Conservation (phyloP, 37 sponge, comb jelly and placozoan genomes). For the Oopsacas minuta region DNA sequence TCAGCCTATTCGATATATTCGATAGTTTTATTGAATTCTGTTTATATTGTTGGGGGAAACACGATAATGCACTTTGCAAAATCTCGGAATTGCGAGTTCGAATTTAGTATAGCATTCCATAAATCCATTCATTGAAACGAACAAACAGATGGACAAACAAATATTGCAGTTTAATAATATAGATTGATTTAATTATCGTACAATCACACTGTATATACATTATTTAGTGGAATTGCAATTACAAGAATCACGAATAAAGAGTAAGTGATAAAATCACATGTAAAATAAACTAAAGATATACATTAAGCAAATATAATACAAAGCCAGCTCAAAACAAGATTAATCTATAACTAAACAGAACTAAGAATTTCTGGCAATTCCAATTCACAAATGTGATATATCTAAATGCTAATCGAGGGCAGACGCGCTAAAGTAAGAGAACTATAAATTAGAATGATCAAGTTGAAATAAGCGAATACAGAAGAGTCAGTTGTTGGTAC, state of each 20-base stretch:
- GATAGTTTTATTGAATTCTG: no score
- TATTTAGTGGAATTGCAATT: neutral
- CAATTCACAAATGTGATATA: neutral
- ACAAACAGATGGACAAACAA: no score
- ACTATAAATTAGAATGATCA: neutral
- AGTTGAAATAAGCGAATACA: no score
- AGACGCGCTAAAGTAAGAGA: neutral
- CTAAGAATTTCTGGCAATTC: slow-evolving; percentile 16
- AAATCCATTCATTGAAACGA: no score
- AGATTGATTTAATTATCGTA: neutral
- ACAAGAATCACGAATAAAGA: neutral
- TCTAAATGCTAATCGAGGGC: neutral
- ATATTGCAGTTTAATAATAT: no score
- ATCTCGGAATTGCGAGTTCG: no score
- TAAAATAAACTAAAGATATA: slow-evolving; percentile 16
- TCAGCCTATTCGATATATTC: no score
- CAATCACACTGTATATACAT: neutral
- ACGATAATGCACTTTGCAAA: no score
- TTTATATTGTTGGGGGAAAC: no score
- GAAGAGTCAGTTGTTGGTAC: neutral
- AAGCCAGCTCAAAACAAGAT: slow-evolving; percentile 17
- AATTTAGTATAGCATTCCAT: no score
- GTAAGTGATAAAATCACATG: slow-evolving; percentile 13
- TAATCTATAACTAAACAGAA: neutral
- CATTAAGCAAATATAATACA: slow-evolving; percentile 20